A percentile compares a stretch with the other conserved stretches of the same genome.
Conservation (phyloP, 2,797 vertebrate genomes). For the Otus scops region DNA sequence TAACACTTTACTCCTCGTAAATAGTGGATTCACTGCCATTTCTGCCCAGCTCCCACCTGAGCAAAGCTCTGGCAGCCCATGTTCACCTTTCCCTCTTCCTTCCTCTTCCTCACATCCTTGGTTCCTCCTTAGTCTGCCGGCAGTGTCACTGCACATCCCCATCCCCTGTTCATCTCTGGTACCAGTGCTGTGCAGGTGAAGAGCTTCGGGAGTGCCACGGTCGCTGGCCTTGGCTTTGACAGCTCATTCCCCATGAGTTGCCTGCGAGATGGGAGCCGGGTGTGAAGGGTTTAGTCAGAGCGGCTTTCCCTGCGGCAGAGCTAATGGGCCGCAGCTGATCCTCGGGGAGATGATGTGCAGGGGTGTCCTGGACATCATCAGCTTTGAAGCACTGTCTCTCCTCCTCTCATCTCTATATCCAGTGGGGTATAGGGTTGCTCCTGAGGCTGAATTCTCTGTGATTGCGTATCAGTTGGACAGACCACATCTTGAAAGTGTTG, state of each 20-base stretch:
- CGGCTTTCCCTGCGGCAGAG: background rate
- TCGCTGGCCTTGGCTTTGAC: background rate
- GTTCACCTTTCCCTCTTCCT: background rate
- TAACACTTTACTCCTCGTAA: constrained; percentile 52
- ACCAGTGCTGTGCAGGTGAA: background rate
- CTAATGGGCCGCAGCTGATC: background rate
- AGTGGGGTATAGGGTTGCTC: background rate
- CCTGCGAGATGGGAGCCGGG: background rate
- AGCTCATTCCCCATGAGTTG: background rate
- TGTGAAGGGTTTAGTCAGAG: background rate
- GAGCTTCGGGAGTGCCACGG: background rate
- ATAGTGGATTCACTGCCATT: constrained; percentile 33
- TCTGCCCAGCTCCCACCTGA: constrained; percentile 14
- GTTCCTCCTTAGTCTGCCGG: background rate
- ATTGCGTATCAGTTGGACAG: background rate
- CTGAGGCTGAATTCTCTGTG: background rate
- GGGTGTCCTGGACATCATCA: background rate
- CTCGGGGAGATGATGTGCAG: background rate
- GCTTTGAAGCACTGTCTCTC: background rate
- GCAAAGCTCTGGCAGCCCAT: background rate
- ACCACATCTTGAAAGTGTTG: background rate
- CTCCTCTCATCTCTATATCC: background rate
- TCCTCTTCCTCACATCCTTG: background rate
- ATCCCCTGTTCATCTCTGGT: background rate
- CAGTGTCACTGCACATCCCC: background rate